Evolutionary conservation across 2,113 vertebrate species (phyloP).

Genomic region (Rousettus leschenaultii): DNA sequence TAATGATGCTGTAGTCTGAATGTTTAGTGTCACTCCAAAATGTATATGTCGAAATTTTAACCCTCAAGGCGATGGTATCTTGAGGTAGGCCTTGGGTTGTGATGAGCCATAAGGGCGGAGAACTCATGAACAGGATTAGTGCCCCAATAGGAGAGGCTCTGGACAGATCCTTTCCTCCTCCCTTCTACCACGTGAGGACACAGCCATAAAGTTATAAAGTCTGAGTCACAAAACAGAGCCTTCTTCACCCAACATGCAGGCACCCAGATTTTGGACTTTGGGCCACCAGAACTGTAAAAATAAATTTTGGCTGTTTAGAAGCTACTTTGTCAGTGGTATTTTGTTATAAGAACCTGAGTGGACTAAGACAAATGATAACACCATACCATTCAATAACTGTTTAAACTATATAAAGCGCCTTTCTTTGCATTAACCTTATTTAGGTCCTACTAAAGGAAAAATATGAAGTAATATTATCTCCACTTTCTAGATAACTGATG

Average conservation of each 20-base stretch:
- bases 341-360: not conserved
- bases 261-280: not conserved
- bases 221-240: not conserved
- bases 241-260: not conserved
- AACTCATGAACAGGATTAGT: too few species aligned
- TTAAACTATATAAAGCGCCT: not conserved
- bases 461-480: not conserved
- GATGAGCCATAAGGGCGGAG: not conserved
- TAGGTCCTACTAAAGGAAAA: not conserved
- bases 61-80: too few species aligned
- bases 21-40: not conserved
- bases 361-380: not conserved
- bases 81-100: not conserved
- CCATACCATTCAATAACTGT: not conserved
- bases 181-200: not conserved
- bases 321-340: not conserved
- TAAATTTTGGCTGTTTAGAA: not conserved
- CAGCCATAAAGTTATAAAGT: not conserved
- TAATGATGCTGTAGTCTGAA: not conserved
- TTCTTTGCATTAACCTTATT: not conserved
- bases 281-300: not conserved
- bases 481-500: not conserved
- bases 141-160: not conserved
- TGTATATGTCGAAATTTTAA: not conserved
- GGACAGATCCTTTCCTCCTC: not conserved